Evolutionary conservation across 1,140 invertebrate species (phyloP).

Genomic region (Diorhabda sublineata): DNA sequence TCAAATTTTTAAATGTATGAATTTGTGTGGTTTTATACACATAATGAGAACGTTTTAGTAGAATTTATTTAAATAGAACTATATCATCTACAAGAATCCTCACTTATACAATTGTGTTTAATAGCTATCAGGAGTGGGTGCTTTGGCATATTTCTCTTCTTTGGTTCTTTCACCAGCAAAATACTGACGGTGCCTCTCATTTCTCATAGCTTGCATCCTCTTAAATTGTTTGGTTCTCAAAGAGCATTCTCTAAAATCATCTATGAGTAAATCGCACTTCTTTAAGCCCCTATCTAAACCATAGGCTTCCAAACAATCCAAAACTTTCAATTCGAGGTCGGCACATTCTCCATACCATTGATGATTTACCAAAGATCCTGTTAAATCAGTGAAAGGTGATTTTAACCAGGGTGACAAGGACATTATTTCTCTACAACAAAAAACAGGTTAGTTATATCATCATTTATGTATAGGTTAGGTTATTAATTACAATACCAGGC

Average conservation of each 20-base stretch:
- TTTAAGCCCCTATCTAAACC: conserved; percentile 54
- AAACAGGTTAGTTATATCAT: conserved; percentile 26
- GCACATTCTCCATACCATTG: conserved; percentile 59
- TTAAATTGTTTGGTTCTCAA: conserved; percentile 54
- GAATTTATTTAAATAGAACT: conserved; percentile 16
- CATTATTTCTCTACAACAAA: conserved; percentile 9
- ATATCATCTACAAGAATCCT: conserved; percentile 12
- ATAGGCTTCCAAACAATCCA: conserved; percentile 73
- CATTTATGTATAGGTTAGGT: not conserved
- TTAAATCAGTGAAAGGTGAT: conserved; percentile 64
- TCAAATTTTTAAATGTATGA: no score
- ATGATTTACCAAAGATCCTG: conserved; percentile 56
- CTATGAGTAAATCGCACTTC: conserved; percentile 57
- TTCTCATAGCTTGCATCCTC: conserved; percentile 53
- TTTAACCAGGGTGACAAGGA: conserved; percentile 56
- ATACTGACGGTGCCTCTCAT: conserved; percentile 55
- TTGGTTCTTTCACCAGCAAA: conserved; percentile 46
- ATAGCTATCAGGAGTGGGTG: conserved; percentile 50
- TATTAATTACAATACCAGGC: no score
- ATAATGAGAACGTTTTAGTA: not conserved
- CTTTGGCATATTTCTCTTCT: conserved; percentile 48
- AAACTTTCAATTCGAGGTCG: conserved; percentile 60
- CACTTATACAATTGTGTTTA: conserved; percentile 32
- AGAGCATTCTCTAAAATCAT: conserved; percentile 65
- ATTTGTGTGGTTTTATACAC: no score